These are phyloP conservation scores for Sipunculus nudus DNA, from an alignment of 2,888 invertebrate genomes.

Conservation along the genomic window DNA sequence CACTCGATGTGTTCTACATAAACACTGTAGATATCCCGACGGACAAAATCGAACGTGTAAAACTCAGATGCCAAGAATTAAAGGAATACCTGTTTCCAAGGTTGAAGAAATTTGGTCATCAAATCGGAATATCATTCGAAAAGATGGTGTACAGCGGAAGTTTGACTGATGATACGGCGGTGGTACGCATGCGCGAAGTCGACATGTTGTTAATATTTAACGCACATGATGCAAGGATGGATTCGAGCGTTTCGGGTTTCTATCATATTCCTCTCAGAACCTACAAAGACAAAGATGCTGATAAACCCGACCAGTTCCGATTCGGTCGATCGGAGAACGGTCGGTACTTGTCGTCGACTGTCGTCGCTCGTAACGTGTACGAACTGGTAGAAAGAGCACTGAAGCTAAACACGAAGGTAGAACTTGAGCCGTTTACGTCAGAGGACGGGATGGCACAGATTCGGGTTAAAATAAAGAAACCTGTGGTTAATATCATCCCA, in stretches of 20 bases:
- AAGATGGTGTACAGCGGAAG: conserved; percentile 25
- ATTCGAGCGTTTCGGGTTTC: conserved; percentile 23
- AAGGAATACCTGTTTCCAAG: conserved; percentile 17
- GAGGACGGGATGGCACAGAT: conserved; percentile 20
- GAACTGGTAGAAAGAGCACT: conserved; percentile 44
- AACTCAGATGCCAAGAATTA: conserved; percentile 1
- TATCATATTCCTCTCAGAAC: conserved; percentile 18
- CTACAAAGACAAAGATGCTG: conserved; percentile 3
- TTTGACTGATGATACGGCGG: conserved; percentile 24
- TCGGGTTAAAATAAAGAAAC: conserved; percentile 7
- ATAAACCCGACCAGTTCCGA: conserved; percentile 8
- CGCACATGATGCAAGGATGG: neutral
- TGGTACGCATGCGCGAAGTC: conserved; percentile 16
- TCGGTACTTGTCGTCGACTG: conserved; percentile 46
- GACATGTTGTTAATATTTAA: conserved; percentile 34
- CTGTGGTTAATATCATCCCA: conserved; percentile 20
- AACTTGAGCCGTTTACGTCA: conserved; percentile 14
- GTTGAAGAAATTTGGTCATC: conserved; percentile 18
- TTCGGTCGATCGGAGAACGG: conserved; percentile 45
- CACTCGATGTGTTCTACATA: conserved; percentile 29
- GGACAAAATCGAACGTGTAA: conserved; percentile 6
- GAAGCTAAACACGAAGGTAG: conserved; percentile 6
- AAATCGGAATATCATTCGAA: conserved; percentile 21
- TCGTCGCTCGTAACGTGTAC: conserved; percentile 43
- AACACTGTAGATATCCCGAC: conserved; percentile 18